A percentile compares a stretch with the other conserved stretches of the same genome.
These are phyloP conservation scores for Chlorocebus sabaeus DNA, from an alignment of 2,113 vertebrate genomes.

Conservation along the genomic window DNA sequence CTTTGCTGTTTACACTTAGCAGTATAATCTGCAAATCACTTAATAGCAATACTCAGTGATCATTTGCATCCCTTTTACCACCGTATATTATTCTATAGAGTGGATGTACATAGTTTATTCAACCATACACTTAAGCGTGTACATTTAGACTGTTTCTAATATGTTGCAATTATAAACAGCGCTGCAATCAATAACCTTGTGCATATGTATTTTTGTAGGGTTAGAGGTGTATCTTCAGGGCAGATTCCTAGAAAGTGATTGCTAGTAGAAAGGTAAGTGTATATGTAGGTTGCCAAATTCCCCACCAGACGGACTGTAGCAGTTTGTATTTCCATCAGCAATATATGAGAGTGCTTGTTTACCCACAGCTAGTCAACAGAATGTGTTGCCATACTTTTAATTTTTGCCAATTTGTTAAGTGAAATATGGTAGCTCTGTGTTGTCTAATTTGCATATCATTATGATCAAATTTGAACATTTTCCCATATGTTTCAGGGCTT, in stretches of 20 bases:
- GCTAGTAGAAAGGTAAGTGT: neutral
- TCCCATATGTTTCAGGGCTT: neutral
- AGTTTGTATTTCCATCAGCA: neutral
- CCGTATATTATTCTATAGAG: neutral
- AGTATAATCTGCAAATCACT: neutral
- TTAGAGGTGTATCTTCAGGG: neutral
- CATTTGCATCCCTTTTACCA: neutral
- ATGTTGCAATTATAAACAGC: neutral
- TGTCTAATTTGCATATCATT: neutral
- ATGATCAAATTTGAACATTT: conserved; percentile 3
- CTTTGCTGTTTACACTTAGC: neutral
- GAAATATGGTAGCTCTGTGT: neutral
- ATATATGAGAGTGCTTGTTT: neutral
- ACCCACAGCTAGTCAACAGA: neutral
- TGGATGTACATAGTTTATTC: neutral
- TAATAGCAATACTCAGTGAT: neutral
- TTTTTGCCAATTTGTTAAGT: neutral
- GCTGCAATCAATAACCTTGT: neutral
- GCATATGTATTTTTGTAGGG: neutral
- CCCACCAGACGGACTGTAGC: neutral
- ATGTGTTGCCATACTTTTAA: neutral
- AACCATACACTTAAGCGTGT: neutral
- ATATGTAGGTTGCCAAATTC: neutral
- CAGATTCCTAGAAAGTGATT: neutral
- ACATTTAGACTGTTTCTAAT: neutral